Percentiles rank a stretch among this genome's conserved stretches.
These are phyloP conservation scores for Riparia riparia DNA, from an alignment of 2,113 vertebrate genomes.

Conservation along the genomic window DNA sequence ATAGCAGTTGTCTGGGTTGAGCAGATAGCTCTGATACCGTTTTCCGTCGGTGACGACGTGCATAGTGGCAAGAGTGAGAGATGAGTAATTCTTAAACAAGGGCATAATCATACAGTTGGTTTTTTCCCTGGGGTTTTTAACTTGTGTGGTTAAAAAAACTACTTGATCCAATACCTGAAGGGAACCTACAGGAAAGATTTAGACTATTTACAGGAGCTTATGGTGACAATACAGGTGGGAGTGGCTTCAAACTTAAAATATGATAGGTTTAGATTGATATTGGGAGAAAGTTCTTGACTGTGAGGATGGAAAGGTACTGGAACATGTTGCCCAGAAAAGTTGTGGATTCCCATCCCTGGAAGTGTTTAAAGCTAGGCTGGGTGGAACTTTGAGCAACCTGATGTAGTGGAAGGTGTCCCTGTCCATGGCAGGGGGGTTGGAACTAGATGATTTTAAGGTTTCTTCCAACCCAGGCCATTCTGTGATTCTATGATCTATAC, in stretches of 20 bases:
- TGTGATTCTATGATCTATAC: not conserved
- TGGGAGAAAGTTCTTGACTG: not conserved
- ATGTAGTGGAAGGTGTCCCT: not conserved
- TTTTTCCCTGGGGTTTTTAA: not conserved
- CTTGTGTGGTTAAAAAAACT: not conserved
- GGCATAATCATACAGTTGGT: not conserved
- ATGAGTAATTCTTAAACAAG: not conserved
- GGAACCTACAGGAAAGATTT: not conserved
- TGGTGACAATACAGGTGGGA: not conserved
- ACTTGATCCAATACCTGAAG: not conserved
- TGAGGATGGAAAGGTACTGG: not conserved
- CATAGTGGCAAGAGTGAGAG: not conserved
- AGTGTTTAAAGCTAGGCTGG: not conserved
- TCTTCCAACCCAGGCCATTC: not conserved
- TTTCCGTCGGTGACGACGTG: accelerated
- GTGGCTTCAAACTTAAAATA: not conserved
- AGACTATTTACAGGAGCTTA: not conserved
- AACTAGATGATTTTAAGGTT: not conserved
- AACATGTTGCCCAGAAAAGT: not conserved
- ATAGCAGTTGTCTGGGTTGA: not conserved
- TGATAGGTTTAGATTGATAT: not conserved
- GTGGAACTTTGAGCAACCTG: not conserved
- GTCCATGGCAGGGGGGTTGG: not conserved
- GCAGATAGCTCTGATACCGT: not conserved
- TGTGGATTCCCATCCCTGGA: not conserved